phyloP scores from a whole-genome alignment of 2,888 invertebrate species.

The Heteromurus nitidus region DNA sequence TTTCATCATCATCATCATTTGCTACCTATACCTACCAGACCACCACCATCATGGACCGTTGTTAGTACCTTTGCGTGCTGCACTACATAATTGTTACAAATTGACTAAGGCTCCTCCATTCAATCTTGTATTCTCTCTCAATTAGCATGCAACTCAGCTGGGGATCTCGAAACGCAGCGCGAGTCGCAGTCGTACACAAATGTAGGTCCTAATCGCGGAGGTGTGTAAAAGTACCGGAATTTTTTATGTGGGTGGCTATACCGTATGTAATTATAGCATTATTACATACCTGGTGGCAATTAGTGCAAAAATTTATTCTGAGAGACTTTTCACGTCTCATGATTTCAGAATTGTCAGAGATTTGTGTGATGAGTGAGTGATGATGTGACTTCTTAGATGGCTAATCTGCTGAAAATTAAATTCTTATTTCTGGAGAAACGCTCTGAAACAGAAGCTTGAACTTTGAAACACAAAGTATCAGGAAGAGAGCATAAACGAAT shows the following conservation, averaged over 20 bases:
- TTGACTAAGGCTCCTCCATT: constrained; percentile 14
- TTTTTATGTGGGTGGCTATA: constrained; percentile 46
- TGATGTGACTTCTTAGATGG: too few relatives aligned
- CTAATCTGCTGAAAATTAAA: too few relatives aligned
- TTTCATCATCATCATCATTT: neutral
- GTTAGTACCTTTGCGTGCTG: constrained; percentile 37
- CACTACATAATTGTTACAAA: constrained; percentile 53
- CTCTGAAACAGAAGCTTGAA: too few relatives aligned
- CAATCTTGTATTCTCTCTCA: constrained; percentile 7
- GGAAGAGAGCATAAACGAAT: too few relatives aligned
- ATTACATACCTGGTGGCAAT: neutral
- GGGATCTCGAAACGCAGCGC: neutral
- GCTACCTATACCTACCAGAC: too few relatives aligned
- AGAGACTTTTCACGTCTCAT: too few relatives aligned
- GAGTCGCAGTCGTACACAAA: constrained; percentile 5
- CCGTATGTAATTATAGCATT: neutral
- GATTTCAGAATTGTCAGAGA: too few relatives aligned
- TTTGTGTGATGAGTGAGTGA: too few relatives aligned
- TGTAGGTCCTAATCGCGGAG: constrained; percentile 34
- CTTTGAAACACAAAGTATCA: too few relatives aligned
- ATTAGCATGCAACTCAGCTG: constrained; percentile 2
- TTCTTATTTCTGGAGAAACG: too few relatives aligned
- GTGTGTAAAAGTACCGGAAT: constrained; percentile 62
- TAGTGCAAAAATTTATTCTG: neutral
- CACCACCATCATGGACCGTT: neutral